Evolutionary conservation across 1,140 invertebrate species (phyloP).

Genomic region (Cherax destructor): DNA sequence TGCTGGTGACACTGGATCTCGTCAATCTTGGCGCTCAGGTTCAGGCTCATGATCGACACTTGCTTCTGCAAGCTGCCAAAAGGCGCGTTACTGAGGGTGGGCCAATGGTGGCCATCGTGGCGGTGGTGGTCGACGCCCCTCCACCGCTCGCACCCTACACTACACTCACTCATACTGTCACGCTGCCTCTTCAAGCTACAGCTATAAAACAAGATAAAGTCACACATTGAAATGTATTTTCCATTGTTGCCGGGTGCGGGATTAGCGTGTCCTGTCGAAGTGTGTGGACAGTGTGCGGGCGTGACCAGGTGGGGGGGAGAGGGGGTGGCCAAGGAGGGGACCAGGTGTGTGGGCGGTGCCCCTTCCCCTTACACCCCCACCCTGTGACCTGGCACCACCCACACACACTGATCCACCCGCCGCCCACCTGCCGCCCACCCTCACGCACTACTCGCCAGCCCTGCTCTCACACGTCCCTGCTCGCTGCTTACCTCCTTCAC

Average conservation of each 20-base stretch:
- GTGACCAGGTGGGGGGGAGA: constrained; percentile 27
- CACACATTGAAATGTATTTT: background rate
- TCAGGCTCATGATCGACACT: constrained; percentile 97
- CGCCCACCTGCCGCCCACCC: background rate
- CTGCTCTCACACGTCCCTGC: too few species aligned
- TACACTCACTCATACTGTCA: constrained; percentile 65
- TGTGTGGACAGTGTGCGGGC: constrained; percentile 3
- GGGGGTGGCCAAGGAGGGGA: constrained; percentile 13
- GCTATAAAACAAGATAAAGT: constrained; percentile 36
- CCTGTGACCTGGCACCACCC: background rate
- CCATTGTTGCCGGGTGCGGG: background rate
- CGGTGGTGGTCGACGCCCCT: constrained; percentile 27
- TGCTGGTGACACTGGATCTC: constrained; percentile 87
- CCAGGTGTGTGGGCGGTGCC: background rate
- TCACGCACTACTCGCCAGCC: background rate
- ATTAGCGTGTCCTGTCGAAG: background rate
- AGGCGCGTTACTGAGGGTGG: constrained; percentile 66
- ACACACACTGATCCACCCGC: background rate
- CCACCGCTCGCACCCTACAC: constrained; percentile 58
- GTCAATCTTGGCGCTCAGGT: constrained; percentile 92
- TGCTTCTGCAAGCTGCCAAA: constrained; percentile 91
- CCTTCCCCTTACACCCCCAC: background rate
- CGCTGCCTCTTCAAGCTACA: constrained; percentile 37
- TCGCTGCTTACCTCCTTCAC: too few species aligned
- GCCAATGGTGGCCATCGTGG: constrained; percentile 19